Conservation (phyloP, 2,113 vertebrate genomes). For the Columba janthina region DNA sequence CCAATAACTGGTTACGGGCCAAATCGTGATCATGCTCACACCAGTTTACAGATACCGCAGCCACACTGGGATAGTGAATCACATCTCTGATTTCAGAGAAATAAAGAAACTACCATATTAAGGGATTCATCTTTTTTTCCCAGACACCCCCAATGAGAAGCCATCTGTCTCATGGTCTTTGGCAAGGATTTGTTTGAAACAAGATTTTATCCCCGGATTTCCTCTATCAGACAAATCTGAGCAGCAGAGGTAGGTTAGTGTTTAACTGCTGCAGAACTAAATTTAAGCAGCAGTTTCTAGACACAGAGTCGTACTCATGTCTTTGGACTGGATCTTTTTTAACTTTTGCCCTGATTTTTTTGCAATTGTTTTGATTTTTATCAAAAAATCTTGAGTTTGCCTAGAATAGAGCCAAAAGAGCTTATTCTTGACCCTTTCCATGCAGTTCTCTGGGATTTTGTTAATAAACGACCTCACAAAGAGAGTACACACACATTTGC, state of each 20-base stretch:
- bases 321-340: not conserved
- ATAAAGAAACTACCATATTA: not conserved
- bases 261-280: constrained; percentile 16
- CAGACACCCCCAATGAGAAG: not conserved
- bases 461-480: constrained; percentile 18
- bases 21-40: not conserved
- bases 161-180: not conserved
- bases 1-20: not conserved
- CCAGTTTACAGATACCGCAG: not conserved
- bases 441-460: constrained; percentile 11
- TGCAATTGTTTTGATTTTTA: not conserved
- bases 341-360: not conserved
- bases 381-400: not conserved
- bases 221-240: constrained; percentile 33
- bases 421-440: not conserved
- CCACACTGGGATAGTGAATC: not conserved
- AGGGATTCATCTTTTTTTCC: not conserved
- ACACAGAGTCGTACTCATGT: not conserved
- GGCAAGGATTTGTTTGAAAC: not conserved
- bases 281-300: not conserved
- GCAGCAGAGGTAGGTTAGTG: not conserved
- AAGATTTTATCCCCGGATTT: constrained; percentile 6
- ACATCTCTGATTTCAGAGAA: not conserved
- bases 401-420: not conserved
- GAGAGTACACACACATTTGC: not conserved